Evolutionary conservation across 92 coral and sea anemone genomes (phyloP).

Genomic region (Micromussa lordhowensis): DNA sequence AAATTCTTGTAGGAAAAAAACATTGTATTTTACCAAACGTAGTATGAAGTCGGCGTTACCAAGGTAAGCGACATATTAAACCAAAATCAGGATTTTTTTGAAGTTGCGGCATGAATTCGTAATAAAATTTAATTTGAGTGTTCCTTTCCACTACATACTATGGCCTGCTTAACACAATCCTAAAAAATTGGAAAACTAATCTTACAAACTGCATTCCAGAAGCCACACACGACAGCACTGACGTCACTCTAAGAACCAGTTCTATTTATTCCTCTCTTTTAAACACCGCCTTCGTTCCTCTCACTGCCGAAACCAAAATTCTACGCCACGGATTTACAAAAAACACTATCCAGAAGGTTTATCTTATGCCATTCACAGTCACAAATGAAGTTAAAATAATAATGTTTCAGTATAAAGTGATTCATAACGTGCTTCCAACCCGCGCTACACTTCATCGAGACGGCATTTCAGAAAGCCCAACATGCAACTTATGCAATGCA

Average conservation of each 20-base stretch:
- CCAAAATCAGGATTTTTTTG: too few species aligned
- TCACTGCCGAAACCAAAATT: conserved; percentile 13
- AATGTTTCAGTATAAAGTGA: too few species aligned
- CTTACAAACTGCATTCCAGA: conserved; percentile 10
- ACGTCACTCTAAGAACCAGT: conserved; percentile 14
- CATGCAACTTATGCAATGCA: conserved; percentile 21
- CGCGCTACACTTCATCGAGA: background rate
- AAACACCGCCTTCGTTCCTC: conserved; percentile 17
- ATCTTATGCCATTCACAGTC: background rate
- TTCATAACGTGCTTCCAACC: conserved; percentile 16
- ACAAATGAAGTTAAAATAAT: too few species aligned
- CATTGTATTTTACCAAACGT: background rate
- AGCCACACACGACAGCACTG: background rate
- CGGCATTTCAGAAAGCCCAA: background rate
- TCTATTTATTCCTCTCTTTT: conserved; percentile 17
- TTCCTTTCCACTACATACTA: background rate
- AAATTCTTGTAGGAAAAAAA: conserved; percentile 1
- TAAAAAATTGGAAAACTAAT: conserved; percentile 19
- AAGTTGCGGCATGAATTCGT: conserved; percentile 15
- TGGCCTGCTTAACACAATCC: conserved; percentile 16
- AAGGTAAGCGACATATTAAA: too few species aligned
- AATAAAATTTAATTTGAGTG: background rate
- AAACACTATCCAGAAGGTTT: conserved; percentile 15
- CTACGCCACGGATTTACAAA: conserved; percentile 26
- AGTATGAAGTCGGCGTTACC: background rate